Percentiles rank a stretch among this genome's conserved stretches.
These are phyloP conservation scores for Micrasema minimum DNA, from an alignment of 1,140 invertebrate genomes.

Conservation along the genomic window DNA sequence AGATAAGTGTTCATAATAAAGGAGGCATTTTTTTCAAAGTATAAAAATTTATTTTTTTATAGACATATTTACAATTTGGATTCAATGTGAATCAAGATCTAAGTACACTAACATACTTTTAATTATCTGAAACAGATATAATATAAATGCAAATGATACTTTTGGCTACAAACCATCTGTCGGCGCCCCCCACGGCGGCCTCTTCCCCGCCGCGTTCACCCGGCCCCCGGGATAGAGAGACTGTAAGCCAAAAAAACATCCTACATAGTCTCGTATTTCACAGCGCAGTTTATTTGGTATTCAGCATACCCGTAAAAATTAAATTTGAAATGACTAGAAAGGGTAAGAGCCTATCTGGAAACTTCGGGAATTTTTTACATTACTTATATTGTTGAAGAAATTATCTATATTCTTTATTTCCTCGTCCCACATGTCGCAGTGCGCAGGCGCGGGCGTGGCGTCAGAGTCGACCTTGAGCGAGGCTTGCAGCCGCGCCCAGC, in stretches of 20 bases:
- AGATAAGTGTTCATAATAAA: slow-evolving; percentile 29
- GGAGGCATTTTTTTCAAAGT: slow-evolving; percentile 7
- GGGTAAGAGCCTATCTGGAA: slow-evolving; percentile 4
- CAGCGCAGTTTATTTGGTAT: slow-evolving; percentile 10
- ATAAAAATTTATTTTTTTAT: slow-evolving; percentile 25
- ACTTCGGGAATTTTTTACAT: slow-evolving; percentile 40
- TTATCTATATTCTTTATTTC: slow-evolving; percentile 44
- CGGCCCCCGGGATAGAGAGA: slow-evolving; percentile 32
- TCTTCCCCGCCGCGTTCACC: neutral
- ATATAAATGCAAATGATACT: slow-evolving; percentile 42
- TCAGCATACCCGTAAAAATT: slow-evolving; percentile 21
- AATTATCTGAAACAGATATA: slow-evolving; percentile 36
- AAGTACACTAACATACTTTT: slow-evolving; percentile 29
- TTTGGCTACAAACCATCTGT: slow-evolving; percentile 42
- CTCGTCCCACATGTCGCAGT: slow-evolving; percentile 32
- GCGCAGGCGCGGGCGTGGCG: neutral
- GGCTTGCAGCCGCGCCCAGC: slow-evolving; percentile 41
- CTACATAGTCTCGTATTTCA: slow-evolving; percentile 43
- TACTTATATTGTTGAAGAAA: slow-evolving; percentile 46
- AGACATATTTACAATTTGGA: slow-evolving; percentile 36
- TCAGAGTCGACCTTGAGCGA: slow-evolving; percentile 14
- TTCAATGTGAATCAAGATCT: slow-evolving; percentile 51
- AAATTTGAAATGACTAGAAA: slow-evolving; percentile 27
- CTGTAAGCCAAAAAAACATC: slow-evolving; percentile 51
- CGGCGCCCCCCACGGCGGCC: neutral